Percentiles rank a stretch among this genome's conserved stretches.
phyloP scores from a whole-genome alignment of 1,140 invertebrate genomes.

The Eueides isabella region DNA sequence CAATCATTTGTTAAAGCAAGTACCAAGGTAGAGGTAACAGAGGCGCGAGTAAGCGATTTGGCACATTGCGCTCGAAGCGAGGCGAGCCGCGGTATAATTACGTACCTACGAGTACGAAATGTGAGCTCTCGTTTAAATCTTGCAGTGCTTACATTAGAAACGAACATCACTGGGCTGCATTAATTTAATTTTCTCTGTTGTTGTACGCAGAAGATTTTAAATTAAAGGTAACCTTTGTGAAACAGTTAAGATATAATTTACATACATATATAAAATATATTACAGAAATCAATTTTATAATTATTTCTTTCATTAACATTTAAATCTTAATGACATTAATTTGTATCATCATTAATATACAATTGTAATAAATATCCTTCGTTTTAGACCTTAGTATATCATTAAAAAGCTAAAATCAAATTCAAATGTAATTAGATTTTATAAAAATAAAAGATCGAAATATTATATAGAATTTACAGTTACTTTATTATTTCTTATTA shows the following conservation, averaged over 20 bases:
- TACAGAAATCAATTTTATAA: background rate
- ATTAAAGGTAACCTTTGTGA: slow-evolving; percentile 21
- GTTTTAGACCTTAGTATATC: too few relatives aligned
- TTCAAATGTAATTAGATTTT: too few relatives aligned
- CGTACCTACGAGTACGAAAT: slow-evolving; percentile 78
- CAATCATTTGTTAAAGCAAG: background rate
- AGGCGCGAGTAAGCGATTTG: slow-evolving; percentile 76
- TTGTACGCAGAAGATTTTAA: slow-evolving; percentile 42
- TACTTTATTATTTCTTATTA: too few relatives aligned
- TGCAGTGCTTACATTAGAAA: slow-evolving; percentile 75
- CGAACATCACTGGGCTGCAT: slow-evolving; percentile 67
- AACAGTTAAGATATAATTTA: background rate
- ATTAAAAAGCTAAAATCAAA: too few relatives aligned
- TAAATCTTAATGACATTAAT: background rate
- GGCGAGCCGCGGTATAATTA: slow-evolving; percentile 61
- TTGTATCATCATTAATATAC: too few relatives aligned
- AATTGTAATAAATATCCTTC: too few relatives aligned
- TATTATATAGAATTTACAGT: too few relatives aligned
- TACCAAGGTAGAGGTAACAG: slow-evolving; percentile 47
- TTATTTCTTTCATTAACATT: background rate
- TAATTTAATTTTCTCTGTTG: slow-evolving; percentile 72
- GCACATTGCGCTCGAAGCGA: slow-evolving; percentile 66
- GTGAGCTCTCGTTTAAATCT: slow-evolving; percentile 77
- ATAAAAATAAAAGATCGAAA: too few relatives aligned
- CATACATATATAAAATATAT: slow-evolving; percentile 1